Evolutionary conservation across 1,140 invertebrate genomes (phyloP), one percentile per base, ranked within the genome.

Genomic region (Augochlora pura): DNA sequence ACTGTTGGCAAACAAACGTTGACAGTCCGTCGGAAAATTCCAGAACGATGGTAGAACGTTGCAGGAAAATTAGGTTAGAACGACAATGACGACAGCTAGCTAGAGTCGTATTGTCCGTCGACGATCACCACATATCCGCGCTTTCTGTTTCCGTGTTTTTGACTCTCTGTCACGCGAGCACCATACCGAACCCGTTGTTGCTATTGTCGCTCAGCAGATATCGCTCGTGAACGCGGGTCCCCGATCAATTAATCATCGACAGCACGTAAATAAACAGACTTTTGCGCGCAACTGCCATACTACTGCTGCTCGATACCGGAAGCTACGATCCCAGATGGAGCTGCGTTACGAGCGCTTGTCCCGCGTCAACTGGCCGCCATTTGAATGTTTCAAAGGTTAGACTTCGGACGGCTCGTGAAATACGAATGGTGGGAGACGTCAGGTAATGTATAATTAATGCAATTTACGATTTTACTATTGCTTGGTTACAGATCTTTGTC

Each of bases 201-300:
- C 54, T n/a, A 42, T 4, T 2, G 16, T 16, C 71, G 18, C 39
- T 59, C 52, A 49, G 64, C 6, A n/a, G 52, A 66, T 66, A 74
- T 27, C 42, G 46, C 32, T 57, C 18, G 38, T 49, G 16, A 46
- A 77, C 38, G 46, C 60, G 14, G 66, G 27, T 63, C 65, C 38
- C 32, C 76, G 57, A 75, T 84, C 64, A 86, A 87, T 80, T 75
- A 65, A 71, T 68, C 77, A 65, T 76, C 67, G 67, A 85, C 81
- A 79, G 76, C 71, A 87, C 85, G 88, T 90, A 90, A 90, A 90
- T 90, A 90, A 90, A 90, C 89, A 90, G 82, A 82, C 77, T 83
- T 89, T 81, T 89, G 81, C 87, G 85, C 87, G 85, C 81, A 83
- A 86, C 87, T 87, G 81, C 87, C 83, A 88, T 86, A 81, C 78